phyloP scores from a whole-genome alignment of 2,113 vertebrate species.

The Bothrops jararaca region DNA sequence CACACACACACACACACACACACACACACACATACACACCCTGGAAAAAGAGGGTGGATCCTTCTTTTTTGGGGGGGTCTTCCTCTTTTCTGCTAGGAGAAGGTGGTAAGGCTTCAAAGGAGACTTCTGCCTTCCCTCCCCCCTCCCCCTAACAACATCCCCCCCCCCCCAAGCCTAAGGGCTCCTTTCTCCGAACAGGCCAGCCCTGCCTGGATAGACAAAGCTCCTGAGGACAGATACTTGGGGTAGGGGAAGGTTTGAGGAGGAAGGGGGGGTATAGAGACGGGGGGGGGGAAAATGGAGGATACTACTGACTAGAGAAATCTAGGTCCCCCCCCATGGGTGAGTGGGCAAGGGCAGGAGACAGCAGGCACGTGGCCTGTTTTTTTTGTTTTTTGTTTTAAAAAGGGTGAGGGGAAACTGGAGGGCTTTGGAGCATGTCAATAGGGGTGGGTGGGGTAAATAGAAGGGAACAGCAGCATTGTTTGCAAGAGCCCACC shows the following conservation, averaged over 20 bases:
- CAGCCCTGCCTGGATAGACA: neutral
- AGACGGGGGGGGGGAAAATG: neutral
- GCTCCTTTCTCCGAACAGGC: neutral
- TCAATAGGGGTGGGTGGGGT: neutral
- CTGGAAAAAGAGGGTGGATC: neutral
- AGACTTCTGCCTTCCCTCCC: neutral
- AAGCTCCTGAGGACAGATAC: neutral
- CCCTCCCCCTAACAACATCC: too few relatives aligned
- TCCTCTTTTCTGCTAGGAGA: neutral
- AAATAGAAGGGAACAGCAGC: neutral
- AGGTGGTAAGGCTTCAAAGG: neutral
- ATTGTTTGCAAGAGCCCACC: neutral
- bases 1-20: too few relatives aligned
- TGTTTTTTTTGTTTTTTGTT: neutral
- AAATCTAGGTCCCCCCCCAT: neutral
- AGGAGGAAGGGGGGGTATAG: neutral
- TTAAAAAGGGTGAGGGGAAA: neutral
- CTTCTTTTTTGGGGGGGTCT: neutral
- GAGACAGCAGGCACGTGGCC: neutral
- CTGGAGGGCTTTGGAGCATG: neutral
- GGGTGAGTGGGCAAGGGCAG: neutral
- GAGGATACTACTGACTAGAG: neutral
- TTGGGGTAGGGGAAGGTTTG: neutral
- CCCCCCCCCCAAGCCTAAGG: neutral
- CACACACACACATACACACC: too few relatives aligned